Conservation (phyloP, 2,888 invertebrate genomes). For the Lysandra bellargus region DNA sequence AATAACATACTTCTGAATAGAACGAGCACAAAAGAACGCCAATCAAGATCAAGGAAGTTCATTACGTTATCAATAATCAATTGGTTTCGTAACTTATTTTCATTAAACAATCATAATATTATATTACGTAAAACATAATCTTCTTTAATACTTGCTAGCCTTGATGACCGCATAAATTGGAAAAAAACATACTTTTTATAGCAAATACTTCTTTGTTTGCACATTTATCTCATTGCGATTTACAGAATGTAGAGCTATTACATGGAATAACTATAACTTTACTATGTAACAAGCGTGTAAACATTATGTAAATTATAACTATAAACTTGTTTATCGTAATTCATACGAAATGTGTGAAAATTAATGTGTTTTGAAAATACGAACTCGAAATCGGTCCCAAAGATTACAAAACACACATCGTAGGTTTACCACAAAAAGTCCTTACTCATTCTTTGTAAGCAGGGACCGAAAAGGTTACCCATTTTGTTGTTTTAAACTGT, state of each 20-base stretch:
- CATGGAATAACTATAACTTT: neutral
- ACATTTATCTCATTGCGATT: neutral
- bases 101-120: neutral
- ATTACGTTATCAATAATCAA: conserved; percentile 14
- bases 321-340: neutral
- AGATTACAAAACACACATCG: neutral
- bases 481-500: too few relatives aligned
- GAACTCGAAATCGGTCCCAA: neutral
- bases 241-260: neutral
- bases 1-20: neutral
- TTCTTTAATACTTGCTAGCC: conserved; percentile 28
- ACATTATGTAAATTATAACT: neutral
- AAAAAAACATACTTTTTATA: neutral
- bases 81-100: neutral
- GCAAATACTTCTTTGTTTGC: neutral
- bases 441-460: neutral
- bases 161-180: conserved; percentile 11
- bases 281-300: neutral
- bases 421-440: neutral
- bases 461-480: too few relatives aligned
- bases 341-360: neutral
- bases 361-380: neutral
- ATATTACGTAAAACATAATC: conserved; percentile 26
- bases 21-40: neutral
- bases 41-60: conserved; percentile 32